Evolutionary conservation across 2,113 vertebrate species (phyloP), one percentile per base, ranked within the genome.

Genomic region (Xiphophorus maculatus): DNA sequence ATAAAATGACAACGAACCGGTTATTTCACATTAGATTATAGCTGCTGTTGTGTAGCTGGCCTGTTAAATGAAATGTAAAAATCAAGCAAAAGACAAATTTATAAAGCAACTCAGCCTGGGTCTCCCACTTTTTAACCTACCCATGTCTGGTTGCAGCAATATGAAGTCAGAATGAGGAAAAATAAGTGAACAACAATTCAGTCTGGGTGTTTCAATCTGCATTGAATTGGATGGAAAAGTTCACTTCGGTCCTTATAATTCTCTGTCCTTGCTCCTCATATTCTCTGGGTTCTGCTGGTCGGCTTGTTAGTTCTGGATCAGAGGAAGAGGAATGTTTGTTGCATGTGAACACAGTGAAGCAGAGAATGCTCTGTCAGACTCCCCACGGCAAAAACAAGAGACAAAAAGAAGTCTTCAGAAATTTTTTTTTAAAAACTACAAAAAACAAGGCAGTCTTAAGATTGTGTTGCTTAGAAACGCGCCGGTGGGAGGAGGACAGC

Each of bases 281-380:
- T 48, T 48, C 44, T 48, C 15, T 5, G 44, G 17, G 4, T 48
- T 48, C 44, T 48, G 44, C 44, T 19, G n/a, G 44, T 48, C 17
- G 44, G 15, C 44, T 48, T 19, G 15, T 48, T 48, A 28, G 19
- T 63, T 64, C 5, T 11, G 10, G 19, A 76, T 5, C 0, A 27
- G 17, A 67, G 35, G 10, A 40, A 33, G 7, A 72, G 48, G 32
- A 27, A 12, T 14, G 27, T n/a, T 64, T 40, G 42, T 14, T 40
- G 61, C 63, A 58, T 80, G 86, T 83, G 76, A 86, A 84, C 84
- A 62, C 28, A 76, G 78, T 35, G 2, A 63, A 42, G 61, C 29
- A 63, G 48, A 65, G 32, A 22, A 2, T 11, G 33, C 76, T 76
- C 71, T 2, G 35, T 75, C 65, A 22, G 1, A 42, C 79, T 66